Evolutionary conservation across 2,888 invertebrate genomes (phyloP), one percentile per base, ranked within the genome.

Genomic region (Prenolepis imparis): DNA sequence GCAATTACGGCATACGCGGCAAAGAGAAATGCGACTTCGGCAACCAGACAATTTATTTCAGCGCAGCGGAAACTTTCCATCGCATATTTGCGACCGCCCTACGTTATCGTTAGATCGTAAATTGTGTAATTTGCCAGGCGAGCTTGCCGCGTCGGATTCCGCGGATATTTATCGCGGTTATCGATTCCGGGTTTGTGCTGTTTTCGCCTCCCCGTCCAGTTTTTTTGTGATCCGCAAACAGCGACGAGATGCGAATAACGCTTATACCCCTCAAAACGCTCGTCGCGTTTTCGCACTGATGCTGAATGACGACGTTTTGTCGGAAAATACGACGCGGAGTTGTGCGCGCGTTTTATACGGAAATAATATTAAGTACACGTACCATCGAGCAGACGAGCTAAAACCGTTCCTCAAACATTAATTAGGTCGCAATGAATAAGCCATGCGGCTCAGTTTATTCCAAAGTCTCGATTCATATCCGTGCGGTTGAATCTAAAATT

Each of bases 51-150:
- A 93, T 93, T 92, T 92, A 89, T 92, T 91, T 78, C 89, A 78
- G 80, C 28, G 28, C 28, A 68, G 57, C 48, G 24, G 72, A 86
- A 87, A 81, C 80, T 87, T 75, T 75, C 81, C 55, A 66, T 55
- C 67, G 73, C 75, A 67, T 84, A 86, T 82, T 86, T n/a, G 52
- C 63, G 68, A 32, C 52, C 77, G 77, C 84, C 82, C 83, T 85
- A 83, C 84, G 90, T 91, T 92, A 92, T 92, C 91, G 92, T 92
- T 92, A 90, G 87, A 89, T 90, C 87, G 85, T 90, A 91, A 91
- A 93, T 92, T 91, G 92, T 90, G 87, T 90, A 91, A 93, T 93
- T 92, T 91, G 87, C 91, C 87, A 83, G 86, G 85, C 85, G 75
- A 86, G 77, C 81, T 72, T 64, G 84, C 81, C 63, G 83, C 36